These are phyloP conservation scores for Phoxinus dragarum DNA, from an alignment of 2,797 vertebrate species.

Conservation along the genomic window DNA sequence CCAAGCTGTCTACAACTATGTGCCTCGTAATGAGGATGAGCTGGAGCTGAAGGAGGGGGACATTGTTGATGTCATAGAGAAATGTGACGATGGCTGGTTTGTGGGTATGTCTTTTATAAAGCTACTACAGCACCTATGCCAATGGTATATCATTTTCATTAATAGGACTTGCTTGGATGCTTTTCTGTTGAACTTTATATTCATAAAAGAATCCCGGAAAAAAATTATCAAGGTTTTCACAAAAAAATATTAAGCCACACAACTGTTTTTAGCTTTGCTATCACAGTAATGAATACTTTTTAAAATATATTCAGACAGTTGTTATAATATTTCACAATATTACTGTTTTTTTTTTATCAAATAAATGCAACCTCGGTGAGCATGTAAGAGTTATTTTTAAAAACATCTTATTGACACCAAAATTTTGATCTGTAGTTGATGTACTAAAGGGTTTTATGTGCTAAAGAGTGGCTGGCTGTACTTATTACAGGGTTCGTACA, in stretches of 20 bases:
- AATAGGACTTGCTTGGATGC: neutral
- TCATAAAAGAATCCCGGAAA: neutral
- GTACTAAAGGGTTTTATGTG: neutral
- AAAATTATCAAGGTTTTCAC: neutral
- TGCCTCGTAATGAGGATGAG: slow-evolving; percentile 95
- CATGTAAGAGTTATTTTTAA: neutral
- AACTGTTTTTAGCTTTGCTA: neutral
- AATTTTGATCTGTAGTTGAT: neutral
- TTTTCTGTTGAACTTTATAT: neutral
- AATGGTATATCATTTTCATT: neutral
- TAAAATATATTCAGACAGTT: neutral
- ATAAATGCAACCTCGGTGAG: neutral
- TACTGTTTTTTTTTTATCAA: neutral
- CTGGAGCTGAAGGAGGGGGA: slow-evolving; percentile 98
- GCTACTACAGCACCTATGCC: neutral
- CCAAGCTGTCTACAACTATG: slow-evolving; percentile 96
- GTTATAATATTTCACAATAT: neutral
- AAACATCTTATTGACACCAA: neutral
- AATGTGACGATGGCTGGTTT: slow-evolving; percentile 99
- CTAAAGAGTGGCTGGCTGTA: neutral
- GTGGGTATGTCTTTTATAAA: slow-evolving; percentile 82
- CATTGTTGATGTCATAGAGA: slow-evolving; percentile 96
- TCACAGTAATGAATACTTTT: neutral
- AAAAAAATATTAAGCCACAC: neutral
- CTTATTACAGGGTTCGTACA: no score